Base-by-base conservation (phyloP, 2,113 vertebrate genomes). In the Cavia aperea region DNA sequence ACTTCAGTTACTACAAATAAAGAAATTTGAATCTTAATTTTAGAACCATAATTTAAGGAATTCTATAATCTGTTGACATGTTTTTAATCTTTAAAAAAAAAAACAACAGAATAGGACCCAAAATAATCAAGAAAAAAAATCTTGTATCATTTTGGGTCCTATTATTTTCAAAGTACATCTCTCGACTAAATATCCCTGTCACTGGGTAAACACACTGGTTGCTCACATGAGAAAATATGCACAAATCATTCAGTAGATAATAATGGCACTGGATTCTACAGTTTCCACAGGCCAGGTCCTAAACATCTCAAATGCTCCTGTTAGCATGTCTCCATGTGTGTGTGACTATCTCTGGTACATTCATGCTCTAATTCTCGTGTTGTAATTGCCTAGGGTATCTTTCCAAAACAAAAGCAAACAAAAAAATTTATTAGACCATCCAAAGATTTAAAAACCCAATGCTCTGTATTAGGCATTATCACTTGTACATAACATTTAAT, bases 401-500 rank as follows among this genome's bases (percentile, higher is more conserved):
- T 92, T 86, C 82, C 70, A 84, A 92, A 95, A 73, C 1, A 73
- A 75, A 58, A 79, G 56, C 31, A 54, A 78, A 51, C 14, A 49
- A 87, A 58, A 75, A 90, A 93, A 79, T 8, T 84, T 24, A 70
- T 70, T 31, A 89, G 36, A 21, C 7, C 33, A 92, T 18, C 23
- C 78, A 68, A 94, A 86, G 87, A 75, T 70, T 83, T 11, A 84
- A 94, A 90, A 94, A 49, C 8, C 19, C 51, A 84, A 36, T 39
- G 12, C 23, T 92, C n/a, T 75, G n/a, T 58, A 56, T 83, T 93
- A 94, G 19, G 18, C 39, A 90, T 54, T 31, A 49, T 65, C 62
- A 93, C 23, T 46, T 75, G 49, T 92, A 92, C 14, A 84, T 70
- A 95, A 81, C 54, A 92, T 75, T 81, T 91, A 94, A 94, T 72